A percentile compares a stretch with the other conserved stretches of the same genome.
Conservation (phyloP, 2,797 vertebrate species). For the Botia kubotai region DNA sequence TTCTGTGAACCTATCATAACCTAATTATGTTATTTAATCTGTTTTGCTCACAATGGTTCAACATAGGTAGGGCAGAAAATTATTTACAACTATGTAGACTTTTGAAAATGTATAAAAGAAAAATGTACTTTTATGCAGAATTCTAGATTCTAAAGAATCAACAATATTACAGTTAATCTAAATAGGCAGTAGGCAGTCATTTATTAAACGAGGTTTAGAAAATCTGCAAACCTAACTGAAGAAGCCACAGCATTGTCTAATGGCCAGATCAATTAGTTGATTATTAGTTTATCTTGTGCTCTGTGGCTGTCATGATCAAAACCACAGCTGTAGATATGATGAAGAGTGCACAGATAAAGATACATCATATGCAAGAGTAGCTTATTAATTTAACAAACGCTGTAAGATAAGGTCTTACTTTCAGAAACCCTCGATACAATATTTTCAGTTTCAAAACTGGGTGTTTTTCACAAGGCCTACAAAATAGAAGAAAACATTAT, state of each 20-base stretch:
- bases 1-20: not conserved
- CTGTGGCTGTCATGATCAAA: constrained; percentile 29
- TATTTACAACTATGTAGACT: not conserved
- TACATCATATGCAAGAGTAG: not conserved
- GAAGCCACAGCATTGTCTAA: constrained; percentile 28
- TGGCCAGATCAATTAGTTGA: constrained; percentile 10
- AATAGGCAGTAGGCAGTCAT: not conserved
- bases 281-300: constrained; percentile 34
- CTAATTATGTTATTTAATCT: not conserved
- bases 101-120: too few relatives aligned
- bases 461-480: not conserved
- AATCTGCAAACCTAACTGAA: not conserved
- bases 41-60: not conserved
- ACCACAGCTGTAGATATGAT: constrained; percentile 34
- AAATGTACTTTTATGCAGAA: too few relatives aligned
- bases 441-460: not conserved
- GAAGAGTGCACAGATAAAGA: not conserved
- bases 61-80: not conserved
- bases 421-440: constrained; percentile 1
- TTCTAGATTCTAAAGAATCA: too few relatives aligned
- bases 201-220: not conserved
- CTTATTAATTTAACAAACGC: not conserved
- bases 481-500: not conserved
- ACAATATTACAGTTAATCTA: too few relatives aligned
- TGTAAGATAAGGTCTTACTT: constrained; percentile 27